A percentile compares a stretch with the other conserved stretches of the same genome.
phyloP scores from a whole-genome alignment of 1,140 invertebrate genomes.

The Aleiodes sp. region DNA sequence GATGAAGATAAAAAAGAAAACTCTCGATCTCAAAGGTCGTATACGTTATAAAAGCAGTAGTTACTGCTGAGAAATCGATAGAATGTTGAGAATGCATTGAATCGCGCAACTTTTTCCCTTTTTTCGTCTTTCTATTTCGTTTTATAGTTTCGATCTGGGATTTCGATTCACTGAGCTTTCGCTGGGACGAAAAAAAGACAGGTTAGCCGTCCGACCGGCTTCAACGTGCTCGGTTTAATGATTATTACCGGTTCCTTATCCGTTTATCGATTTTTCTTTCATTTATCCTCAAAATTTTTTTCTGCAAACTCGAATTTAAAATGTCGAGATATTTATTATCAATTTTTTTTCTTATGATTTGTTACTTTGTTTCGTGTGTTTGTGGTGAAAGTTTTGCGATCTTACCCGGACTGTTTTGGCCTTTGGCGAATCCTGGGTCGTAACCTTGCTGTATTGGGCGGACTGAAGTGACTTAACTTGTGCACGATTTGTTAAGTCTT shows the following conservation, averaged over 20 bases:
- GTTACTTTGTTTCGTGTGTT: not conserved
- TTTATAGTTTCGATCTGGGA: too few species aligned
- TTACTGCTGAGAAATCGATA: too few species aligned
- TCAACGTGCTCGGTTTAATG: too few species aligned
- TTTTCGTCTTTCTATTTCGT: too few species aligned
- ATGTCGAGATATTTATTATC: not conserved
- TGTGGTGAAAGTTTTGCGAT: constrained; percentile 9
- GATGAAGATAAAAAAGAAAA: too few species aligned
- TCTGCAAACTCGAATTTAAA: not conserved
- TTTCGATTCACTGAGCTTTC: constrained; percentile 36
- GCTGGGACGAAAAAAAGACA: constrained; percentile 18
- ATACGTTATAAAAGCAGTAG: too few species aligned
- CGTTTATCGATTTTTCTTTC: constrained; percentile 28
- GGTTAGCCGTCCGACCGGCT: constrained; percentile 23
- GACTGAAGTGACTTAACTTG: constrained; percentile 66
- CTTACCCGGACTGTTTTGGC: constrained; percentile 62
- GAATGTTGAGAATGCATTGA: too few species aligned
- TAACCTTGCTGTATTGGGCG: constrained; percentile 56
- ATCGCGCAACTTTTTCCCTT: too few species aligned
- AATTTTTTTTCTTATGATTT: constrained; percentile 6
- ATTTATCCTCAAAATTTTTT: too few species aligned
- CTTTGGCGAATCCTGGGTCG: constrained; percentile 50
- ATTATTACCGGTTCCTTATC: constrained; percentile 37
- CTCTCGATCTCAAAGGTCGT: too few species aligned
- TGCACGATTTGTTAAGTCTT: constrained; percentile 73